Evolutionary conservation across 2,113 vertebrate species (phyloP).

Genomic region (Orientallactaga bullata): DNA sequence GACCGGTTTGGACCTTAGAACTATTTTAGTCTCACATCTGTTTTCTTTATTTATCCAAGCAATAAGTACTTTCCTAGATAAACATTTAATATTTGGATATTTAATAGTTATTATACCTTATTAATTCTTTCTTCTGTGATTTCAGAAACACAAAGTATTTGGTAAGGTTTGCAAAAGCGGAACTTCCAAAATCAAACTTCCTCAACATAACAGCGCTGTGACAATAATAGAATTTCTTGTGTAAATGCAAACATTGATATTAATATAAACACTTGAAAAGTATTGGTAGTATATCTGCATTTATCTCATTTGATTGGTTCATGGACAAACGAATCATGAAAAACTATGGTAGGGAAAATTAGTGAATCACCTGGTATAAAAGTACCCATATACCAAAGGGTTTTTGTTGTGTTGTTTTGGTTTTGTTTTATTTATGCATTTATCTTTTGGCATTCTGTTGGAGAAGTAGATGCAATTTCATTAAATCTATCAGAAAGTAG

Average conservation of each 20-base stretch:
- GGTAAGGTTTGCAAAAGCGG: neutral
- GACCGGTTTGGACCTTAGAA: neutral
- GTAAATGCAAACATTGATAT: neutral
- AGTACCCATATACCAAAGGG: neutral
- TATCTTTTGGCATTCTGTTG: neutral
- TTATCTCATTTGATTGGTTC: slow-evolving; percentile 34
- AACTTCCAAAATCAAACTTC: neutral
- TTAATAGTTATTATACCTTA: neutral
- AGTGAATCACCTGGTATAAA: slow-evolving; percentile 23
- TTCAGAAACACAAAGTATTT: neutral
- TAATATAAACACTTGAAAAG: neutral
- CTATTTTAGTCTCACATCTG: neutral
- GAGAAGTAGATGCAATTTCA: slow-evolving; percentile 51
- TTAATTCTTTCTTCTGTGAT: neutral
- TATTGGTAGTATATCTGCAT: neutral
- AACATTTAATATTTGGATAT: neutral
- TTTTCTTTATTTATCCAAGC: neutral
- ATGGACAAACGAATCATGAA: slow-evolving; percentile 8
- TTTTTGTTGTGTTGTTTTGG: neutral
- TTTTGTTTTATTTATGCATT: too few species aligned
- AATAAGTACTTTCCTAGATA: neutral
- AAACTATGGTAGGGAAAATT: slow-evolving; percentile 43
- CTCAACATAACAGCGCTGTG: neutral
- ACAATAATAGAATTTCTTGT: neutral
- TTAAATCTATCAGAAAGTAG: slow-evolving; percentile 24